A percentile compares a stretch with the other conserved stretches of the same genome.
Evolutionary conservation across 2,113 vertebrate genomes (phyloP).

Genomic region (Syrmaticus mikado): DNA sequence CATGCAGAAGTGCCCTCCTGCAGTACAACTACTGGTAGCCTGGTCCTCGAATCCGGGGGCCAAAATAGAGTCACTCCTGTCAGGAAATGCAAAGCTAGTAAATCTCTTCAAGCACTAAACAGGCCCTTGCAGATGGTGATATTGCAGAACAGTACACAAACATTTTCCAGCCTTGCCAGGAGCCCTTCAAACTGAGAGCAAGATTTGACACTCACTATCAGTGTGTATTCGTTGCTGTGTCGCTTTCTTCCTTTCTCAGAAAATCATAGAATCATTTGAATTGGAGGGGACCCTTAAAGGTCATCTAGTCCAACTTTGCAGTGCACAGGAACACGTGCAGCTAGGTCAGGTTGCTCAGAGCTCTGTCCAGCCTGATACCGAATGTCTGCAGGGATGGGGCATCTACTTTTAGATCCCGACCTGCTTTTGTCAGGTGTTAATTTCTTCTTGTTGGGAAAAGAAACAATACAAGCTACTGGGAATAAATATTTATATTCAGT

Average conservation of each 20-base stretch:
- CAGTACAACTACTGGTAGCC: constrained; percentile 3
- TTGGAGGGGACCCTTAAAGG: too few species aligned
- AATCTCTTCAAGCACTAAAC: not conserved
- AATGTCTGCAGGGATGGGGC: too few species aligned
- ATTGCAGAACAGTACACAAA: not conserved
- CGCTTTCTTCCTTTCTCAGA: not conserved
- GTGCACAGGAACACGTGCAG: too few species aligned
- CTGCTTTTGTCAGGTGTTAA: not conserved
- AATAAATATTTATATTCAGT: not conserved
- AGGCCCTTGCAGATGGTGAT: not conserved
- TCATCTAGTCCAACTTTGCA: too few species aligned
- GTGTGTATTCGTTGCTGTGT: not conserved
- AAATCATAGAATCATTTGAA: too few species aligned
- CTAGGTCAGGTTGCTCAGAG: too few species aligned
- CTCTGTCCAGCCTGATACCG: too few species aligned
- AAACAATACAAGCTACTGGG: not conserved
- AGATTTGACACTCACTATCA: not conserved
- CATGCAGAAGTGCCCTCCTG: not conserved
- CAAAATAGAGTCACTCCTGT: not conserved
- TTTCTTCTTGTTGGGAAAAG: not conserved
- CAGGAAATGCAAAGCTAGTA: not conserved
- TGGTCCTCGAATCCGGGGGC: not conserved
- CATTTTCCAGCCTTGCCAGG: not conserved
- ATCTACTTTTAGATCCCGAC: not conserved
- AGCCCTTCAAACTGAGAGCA: not conserved